A percentile compares a stretch with the other conserved stretches of the same genome.
phyloP scores from a whole-genome alignment of 2,113 vertebrate species.

The Aphyosemion australe region DNA sequence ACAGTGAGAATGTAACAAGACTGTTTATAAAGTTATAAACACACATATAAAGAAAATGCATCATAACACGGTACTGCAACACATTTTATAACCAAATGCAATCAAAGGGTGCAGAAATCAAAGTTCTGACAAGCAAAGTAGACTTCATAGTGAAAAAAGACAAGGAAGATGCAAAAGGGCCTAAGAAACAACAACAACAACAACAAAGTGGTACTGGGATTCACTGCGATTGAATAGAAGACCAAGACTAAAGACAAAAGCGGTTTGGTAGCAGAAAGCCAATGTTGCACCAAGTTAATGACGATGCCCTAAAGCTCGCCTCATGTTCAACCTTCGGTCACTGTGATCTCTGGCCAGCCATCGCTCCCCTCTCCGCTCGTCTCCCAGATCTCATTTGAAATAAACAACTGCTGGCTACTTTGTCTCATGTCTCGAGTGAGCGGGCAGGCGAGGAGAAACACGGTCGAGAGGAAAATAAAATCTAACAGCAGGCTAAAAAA shows the following conservation, averaged over 20 bases:
- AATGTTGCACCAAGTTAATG: neutral
- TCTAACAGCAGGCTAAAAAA: neutral
- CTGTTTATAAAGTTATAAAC: no score
- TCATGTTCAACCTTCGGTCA: constrained; percentile 12
- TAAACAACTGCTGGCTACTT: constrained; percentile 28
- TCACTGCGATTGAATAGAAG: no score
- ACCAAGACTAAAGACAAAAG: neutral
- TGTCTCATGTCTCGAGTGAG: constrained; percentile 35
- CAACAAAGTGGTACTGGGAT: no score
- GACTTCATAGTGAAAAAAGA: no score
- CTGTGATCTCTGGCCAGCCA: constrained; percentile 4
- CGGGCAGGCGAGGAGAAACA: constrained; percentile 4
- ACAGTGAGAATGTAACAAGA: no score
- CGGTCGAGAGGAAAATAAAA: neutral
- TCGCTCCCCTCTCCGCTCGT: neutral
- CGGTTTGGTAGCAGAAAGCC: neutral
- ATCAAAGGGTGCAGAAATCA: no score
- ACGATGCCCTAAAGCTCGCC: constrained; percentile 14
- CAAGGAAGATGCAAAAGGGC: no score
- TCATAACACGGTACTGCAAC: no score
- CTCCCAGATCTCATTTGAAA: constrained; percentile 23
- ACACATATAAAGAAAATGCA: no score
- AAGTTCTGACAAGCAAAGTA: no score
- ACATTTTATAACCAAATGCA: no score
- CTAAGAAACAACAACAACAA: no score